phyloP scores from a whole-genome alignment of 2,888 invertebrate species.

The Macaria notata region DNA sequence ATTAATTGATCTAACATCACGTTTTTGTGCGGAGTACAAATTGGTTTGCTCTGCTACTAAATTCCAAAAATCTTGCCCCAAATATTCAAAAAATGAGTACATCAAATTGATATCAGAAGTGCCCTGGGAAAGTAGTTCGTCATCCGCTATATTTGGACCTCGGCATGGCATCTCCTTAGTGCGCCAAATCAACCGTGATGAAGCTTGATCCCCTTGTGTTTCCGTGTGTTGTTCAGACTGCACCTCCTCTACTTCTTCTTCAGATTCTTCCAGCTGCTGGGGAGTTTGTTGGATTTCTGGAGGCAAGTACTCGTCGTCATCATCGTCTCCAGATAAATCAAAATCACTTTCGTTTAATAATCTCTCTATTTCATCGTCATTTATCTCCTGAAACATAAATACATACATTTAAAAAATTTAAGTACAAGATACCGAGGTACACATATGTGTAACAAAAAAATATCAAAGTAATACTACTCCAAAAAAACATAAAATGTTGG shows the following conservation, averaged over 20 bases:
- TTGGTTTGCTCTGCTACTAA: slow-evolving; percentile 27
- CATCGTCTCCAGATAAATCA: too few species aligned
- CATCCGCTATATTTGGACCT: slow-evolving; percentile 25
- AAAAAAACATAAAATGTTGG: slow-evolving; percentile 9
- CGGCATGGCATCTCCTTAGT: slow-evolving; percentile 26
- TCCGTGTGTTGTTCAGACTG: slow-evolving; percentile 1
- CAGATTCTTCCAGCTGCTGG: neutral
- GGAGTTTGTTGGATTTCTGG: too few species aligned
- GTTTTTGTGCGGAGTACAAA: slow-evolving; percentile 27
- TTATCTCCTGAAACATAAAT: too few species aligned
- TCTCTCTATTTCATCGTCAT: too few species aligned
- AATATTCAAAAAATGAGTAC: slow-evolving; percentile 26
- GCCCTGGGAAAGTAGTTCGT: slow-evolving; percentile 23
- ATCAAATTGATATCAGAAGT: slow-evolving; percentile 22
- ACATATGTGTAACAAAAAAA: slow-evolving; percentile 16
- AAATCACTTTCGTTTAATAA: too few species aligned
- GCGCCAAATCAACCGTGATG: slow-evolving; percentile 25
- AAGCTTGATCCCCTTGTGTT: slow-evolving; percentile 4
- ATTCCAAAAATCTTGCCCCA: slow-evolving; percentile 28
- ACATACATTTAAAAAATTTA: too few species aligned
- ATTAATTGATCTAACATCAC: slow-evolving; percentile 20
- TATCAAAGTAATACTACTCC: slow-evolving; percentile 6
- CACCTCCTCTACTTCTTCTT: slow-evolving; percentile 1
- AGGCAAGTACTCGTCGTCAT: too few species aligned
- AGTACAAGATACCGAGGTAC: neutral